Evolutionary conservation across 2,113 vertebrate genomes (phyloP), one percentile per base, ranked within the genome.

Genomic region (Fukomys damarensis): DNA sequence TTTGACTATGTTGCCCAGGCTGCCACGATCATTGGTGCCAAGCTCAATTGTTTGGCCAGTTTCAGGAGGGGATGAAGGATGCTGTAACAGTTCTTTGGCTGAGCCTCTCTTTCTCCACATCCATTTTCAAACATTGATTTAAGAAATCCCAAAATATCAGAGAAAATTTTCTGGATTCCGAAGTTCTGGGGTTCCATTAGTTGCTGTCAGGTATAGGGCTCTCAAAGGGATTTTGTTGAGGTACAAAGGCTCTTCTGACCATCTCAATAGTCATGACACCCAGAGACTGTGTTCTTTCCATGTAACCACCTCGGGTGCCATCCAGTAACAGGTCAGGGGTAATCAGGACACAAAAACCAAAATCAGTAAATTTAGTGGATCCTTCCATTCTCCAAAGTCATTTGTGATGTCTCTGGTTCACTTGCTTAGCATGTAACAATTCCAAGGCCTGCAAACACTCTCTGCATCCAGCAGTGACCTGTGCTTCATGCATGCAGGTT

Each of bases 401-500:
- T 99, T 99, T 98, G 99, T 99, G 96, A 99, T 99, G 98, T 99
- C 99, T 98, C 99, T 98, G 99, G 96, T 99, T 99, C 96, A 99
- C 99, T 97, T 99, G 99, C 98, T 99, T 99, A 89, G 99, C 99
- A 14, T 99, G 99, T 22, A 99, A 98, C 98, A 99, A 99, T 74
- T 99, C 99, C 96, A 99, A 98, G 0, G 99, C 99, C 98, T 99
- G 99, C 98, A 99, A 99, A 98, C 99, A 99, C 99, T 99, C 99
- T 98, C 99, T 98, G 98, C 99, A 99, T 24, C 99, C 99, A 83
- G 99, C 99, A 90, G 99, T 99, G 38, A 99, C 99, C 98, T 99
- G 99, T 35, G 99, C 99, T 97, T 99, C 99, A 63, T 99, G 99
- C 99, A 99, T 99, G 88, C 99, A 99, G 0, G 99, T 99, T 98